Evolutionary conservation across 2,797 vertebrate species (phyloP).

Genomic region (Loris lydekkerianus): DNA sequence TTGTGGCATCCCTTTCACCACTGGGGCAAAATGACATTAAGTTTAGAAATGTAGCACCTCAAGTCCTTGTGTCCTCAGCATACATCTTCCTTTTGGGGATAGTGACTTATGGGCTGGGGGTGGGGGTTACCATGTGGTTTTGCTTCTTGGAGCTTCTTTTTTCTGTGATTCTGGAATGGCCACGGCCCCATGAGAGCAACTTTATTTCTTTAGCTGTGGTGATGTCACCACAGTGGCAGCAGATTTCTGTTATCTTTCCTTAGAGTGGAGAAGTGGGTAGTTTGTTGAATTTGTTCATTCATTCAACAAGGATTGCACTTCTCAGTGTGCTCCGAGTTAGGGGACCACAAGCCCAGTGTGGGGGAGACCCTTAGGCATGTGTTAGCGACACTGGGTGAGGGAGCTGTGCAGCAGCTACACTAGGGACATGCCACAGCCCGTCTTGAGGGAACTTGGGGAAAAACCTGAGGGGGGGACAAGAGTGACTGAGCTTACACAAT

Average conservation of each 20-base stretch:
- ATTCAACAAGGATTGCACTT: neutral
- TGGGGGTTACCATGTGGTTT: neutral
- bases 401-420: accelerated
- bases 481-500: neutral
- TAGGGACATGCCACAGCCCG: neutral
- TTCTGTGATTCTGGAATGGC: neutral
- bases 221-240: accelerated
- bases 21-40: neutral
- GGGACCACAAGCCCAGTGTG: accelerated
- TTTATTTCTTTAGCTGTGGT: neutral
- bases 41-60: neutral
- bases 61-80: neutral
- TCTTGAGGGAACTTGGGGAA: neutral
- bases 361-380: neutral
- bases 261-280: neutral
- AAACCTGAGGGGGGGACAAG: accelerated
- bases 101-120: neutral
- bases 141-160: neutral
- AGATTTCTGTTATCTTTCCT: neutral
- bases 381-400: neutral
- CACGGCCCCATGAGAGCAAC: accelerated
- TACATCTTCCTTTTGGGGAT: neutral
- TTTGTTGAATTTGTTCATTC: neutral
- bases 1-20: neutral
- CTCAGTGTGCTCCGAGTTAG: neutral